Percentiles rank a stretch among this genome's conserved stretches.
These are phyloP conservation scores for Lindbergichthys nudifrons DNA, from an alignment of 2,797 vertebrate species.

Conservation along the genomic window DNA sequence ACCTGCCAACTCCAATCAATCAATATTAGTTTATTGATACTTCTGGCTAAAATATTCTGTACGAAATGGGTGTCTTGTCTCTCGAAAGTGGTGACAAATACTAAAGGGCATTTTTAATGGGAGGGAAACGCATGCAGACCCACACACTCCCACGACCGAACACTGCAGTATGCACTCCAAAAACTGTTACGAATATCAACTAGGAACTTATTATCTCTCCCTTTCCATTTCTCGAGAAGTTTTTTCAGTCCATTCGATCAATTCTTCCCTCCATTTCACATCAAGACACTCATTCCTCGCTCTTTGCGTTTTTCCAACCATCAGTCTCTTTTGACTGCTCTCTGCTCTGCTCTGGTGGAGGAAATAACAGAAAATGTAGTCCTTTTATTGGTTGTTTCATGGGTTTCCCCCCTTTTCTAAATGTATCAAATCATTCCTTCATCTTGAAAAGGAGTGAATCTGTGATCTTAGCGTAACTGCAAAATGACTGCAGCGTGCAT, in stretches of 20 bases:
- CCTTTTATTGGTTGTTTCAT: slow-evolving; percentile 50
- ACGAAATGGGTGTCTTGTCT: neutral
- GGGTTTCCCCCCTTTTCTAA: slow-evolving; percentile 21
- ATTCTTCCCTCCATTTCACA: slow-evolving; percentile 64
- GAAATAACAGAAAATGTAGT: slow-evolving; percentile 50
- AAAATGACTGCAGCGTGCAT: slow-evolving; percentile 22
- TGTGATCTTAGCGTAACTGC: slow-evolving; percentile 17
- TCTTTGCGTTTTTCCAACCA: slow-evolving; percentile 57
- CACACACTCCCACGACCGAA: slow-evolving; percentile 1
- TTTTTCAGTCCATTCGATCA: slow-evolving; percentile 51
- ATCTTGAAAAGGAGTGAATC: slow-evolving; percentile 31
- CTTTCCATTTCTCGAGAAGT: slow-evolving; percentile 39
- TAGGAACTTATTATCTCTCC: slow-evolving; percentile 43
- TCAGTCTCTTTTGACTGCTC: slow-evolving; percentile 54
- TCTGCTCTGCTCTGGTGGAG: slow-evolving; percentile 51
- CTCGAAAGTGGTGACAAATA: slow-evolving; percentile 10
- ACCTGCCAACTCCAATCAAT: slow-evolving; percentile 32
- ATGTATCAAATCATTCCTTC: slow-evolving; percentile 48
- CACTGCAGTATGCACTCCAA: slow-evolving; percentile 19
- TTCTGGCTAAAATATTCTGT: slow-evolving; percentile 6
- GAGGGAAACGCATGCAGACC: slow-evolving; percentile 3
- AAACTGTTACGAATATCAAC: slow-evolving; percentile 43
- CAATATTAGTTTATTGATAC: slow-evolving; percentile 30
- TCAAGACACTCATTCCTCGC: slow-evolving; percentile 49
- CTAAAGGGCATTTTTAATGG: slow-evolving; percentile 38